phyloP scores from a whole-genome alignment of 2,797 vertebrate genomes.

The Brachyrhaphis roseni region DNA sequence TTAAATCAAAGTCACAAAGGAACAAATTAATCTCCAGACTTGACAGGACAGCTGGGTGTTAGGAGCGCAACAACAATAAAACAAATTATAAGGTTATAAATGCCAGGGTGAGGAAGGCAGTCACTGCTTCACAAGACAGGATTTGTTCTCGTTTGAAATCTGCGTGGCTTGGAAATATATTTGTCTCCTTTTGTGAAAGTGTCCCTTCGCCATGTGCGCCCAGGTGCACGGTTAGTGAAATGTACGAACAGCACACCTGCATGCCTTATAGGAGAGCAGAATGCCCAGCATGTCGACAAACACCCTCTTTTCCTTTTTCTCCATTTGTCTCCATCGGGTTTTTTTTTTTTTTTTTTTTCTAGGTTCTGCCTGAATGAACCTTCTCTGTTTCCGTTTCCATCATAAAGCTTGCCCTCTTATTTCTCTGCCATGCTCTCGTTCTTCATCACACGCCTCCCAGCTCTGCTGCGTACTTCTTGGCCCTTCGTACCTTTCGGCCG shows the following conservation, averaged over 20 bases:
- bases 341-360: constrained; percentile 30
- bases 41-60: constrained; percentile 80
- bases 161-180: constrained; percentile 6
- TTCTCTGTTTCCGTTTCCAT: constrained; percentile 50
- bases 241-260: constrained; percentile 69
- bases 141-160: constrained; percentile 23
- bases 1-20: constrained; percentile 78
- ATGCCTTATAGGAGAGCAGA: constrained; percentile 39
- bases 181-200: constrained; percentile 32
- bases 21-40: constrained; percentile 81
- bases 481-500: constrained; percentile 50
- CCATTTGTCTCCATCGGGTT: constrained; percentile 54
- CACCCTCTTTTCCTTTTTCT: constrained; percentile 48
- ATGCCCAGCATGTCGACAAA: constrained; percentile 64
- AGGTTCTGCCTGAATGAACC: constrained; percentile 58
- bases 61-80: constrained; percentile 75
- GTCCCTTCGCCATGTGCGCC: constrained; percentile 52
- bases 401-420: constrained; percentile 44
- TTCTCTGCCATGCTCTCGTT: constrained; percentile 30
- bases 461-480: constrained; percentile 34
- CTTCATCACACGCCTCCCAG: constrained; percentile 25
- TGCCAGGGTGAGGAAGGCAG: constrained; percentile 63
- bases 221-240: constrained; percentile 70
- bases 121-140: constrained; percentile 16
- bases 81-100: constrained; percentile 75